phyloP scores from a whole-genome alignment of 2,888 invertebrate genomes.

The Bedellia somnulentella region DNA sequence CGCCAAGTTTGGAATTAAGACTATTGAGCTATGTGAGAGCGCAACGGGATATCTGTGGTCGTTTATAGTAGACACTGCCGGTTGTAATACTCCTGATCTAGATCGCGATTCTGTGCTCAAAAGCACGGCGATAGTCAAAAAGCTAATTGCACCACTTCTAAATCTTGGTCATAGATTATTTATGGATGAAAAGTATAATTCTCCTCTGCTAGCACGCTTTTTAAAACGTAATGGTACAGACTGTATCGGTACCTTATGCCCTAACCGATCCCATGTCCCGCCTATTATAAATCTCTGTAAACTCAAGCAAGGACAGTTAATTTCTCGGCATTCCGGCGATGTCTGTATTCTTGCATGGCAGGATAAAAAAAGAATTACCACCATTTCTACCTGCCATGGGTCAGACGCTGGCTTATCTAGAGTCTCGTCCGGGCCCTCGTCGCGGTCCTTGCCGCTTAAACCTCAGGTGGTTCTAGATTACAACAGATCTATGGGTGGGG shows the following conservation, averaged over 20 bases:
- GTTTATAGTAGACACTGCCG: not conserved
- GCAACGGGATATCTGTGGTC: conserved; percentile 5
- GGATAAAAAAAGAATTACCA: conserved; percentile 9
- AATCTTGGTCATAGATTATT: conserved; percentile 1
- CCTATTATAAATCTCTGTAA: not conserved
- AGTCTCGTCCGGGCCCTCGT: not conserved
- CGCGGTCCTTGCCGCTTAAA: not conserved
- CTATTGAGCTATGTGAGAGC: conserved; percentile 3
- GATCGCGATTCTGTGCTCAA: too few species aligned
- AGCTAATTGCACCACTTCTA: conserved; percentile 1
- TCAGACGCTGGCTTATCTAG: not conserved
- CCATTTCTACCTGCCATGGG: conserved; percentile 13
- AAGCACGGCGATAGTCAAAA: not conserved
- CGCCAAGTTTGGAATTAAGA: conserved; percentile 2
- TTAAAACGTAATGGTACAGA: conserved; percentile 4
- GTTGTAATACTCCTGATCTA: not conserved
- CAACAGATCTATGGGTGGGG: conserved; percentile 5
- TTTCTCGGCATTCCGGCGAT: conserved; percentile 4
- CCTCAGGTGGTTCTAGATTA: conserved; percentile 3
- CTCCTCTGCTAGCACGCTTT: conserved; percentile 2
- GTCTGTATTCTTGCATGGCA: conserved; percentile 2
- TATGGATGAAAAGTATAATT: conserved; percentile 4
- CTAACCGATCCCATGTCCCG: not conserved
- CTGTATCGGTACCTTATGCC: conserved; percentile 2
- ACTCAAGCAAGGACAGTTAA: not conserved